These are phyloP conservation scores for Gambelia wislizenii DNA, from an alignment of 2,797 vertebrate species.

Conservation along the genomic window DNA sequence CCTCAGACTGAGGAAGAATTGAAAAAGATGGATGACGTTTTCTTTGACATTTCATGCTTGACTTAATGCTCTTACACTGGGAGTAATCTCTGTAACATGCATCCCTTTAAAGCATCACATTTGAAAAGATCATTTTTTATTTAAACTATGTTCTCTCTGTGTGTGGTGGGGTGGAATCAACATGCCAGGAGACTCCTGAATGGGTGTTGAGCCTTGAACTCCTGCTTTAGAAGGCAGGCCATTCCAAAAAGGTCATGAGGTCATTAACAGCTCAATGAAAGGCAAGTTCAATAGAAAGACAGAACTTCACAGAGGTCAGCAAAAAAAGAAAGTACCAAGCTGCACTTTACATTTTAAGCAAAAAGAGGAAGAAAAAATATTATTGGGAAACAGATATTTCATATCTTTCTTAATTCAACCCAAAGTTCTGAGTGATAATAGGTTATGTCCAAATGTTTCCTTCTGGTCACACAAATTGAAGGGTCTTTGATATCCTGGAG, in stretches of 20 bases:
- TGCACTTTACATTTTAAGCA: conserved; percentile 30
- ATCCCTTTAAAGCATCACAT: conserved; percentile 35
- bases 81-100: background rate
- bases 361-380: conserved; percentile 10
- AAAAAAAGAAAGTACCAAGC: background rate
- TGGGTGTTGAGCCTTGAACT: conserved; percentile 22
- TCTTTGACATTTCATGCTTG: conserved; percentile 10
- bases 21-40: conserved; percentile 37
- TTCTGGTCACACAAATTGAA: background rate
- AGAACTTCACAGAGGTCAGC: conserved; percentile 4
- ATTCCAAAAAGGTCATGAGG: background rate
- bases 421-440: background rate
- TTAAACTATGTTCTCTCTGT: background rate
- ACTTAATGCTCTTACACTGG: conserved; percentile 23
- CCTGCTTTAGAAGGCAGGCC: background rate
- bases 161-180: too few relatives aligned
- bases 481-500: background rate
- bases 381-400: background rate
- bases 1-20: conserved; percentile 33
- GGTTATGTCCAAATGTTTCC: too few relatives aligned
- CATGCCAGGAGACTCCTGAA: conserved; percentile 46
- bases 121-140: conserved; percentile 23
- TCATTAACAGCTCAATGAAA: background rate
- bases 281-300: background rate
- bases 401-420: background rate